Base-by-base conservation (phyloP, 2,888 invertebrate genomes). In the Hemistola chrysoprasaria region DNA sequence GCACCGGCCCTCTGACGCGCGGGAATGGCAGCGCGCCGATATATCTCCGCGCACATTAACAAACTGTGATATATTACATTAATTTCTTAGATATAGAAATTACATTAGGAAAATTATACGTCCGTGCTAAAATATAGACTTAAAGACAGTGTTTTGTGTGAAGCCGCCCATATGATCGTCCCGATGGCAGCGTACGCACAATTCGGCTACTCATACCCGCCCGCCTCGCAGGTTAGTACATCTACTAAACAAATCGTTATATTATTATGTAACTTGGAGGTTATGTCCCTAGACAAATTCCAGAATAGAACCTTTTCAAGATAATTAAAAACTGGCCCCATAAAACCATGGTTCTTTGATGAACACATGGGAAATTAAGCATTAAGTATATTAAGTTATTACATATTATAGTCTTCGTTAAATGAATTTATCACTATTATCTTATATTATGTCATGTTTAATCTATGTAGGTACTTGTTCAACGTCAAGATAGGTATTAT, bases 121-220 rank as follows among this genome's bases (percentile, higher is more conserved):
- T 83, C 79, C 84, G 83, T 80, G 78, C 54, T 62, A 43, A 38
- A 59, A 72, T 71, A 79, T 79, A 86, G 86, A 85, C 86, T 67
- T 78, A 84, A 78, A 85, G 85, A 85, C 85, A 87, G 86, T 86
- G 82, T 74, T 77, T 70, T 76, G 77, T 78, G 87, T 84, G 83
- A 85, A 87, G 76, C 87, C 87, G 86, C 79, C 86, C 87, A 77
- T 85, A 87, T 88, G 87, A 87, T 87, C 87, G 84, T 87, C 84
- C 87, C 87, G 66, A 89, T 90, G 90, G 90, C 96, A 83, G 95
- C 96, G 70, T 97, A 97, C 90, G 93, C 96, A 78, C 96, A 97
- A 90, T 96, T 96, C 90, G 96, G 96, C 91, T 97, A 96, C 87
- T 92, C 95, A 71, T 96, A 96, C 91, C 95, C 95, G 92, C 92